phyloP scores from a whole-genome alignment of 2,888 invertebrate species.

The Atethmia centrago region DNA sequence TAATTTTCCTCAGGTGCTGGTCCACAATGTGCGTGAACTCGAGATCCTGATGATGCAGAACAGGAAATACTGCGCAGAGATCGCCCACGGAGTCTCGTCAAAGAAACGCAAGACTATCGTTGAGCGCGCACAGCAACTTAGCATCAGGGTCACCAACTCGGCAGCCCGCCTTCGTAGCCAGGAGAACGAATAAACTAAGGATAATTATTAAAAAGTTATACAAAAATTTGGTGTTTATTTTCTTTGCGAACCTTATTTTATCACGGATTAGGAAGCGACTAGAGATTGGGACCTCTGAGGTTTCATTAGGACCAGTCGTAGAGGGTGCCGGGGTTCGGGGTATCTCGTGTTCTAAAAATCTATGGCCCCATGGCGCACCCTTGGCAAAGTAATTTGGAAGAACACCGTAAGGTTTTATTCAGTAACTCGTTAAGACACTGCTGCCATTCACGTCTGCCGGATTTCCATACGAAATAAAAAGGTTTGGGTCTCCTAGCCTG shows the following conservation, averaged over 20 bases:
- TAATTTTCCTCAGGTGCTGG: slow-evolving; percentile 79
- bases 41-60: slow-evolving; percentile 99
- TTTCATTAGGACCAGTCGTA: too few species aligned
- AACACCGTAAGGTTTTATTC: too few species aligned
- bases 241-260: not conserved
- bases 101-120: slow-evolving; percentile 99
- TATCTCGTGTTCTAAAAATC: too few species aligned
- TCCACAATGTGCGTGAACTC: slow-evolving; percentile 94
- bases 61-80: slow-evolving; percentile 98
- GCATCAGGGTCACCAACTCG: slow-evolving; percentile 98
- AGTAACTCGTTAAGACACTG: too few species aligned
- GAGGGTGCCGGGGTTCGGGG: too few species aligned
- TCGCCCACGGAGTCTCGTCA: slow-evolving; percentile 99
- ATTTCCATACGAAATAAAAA: too few species aligned
- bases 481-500: too few species aligned
- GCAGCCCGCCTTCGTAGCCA: slow-evolving; percentile 99
- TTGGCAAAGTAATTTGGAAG: too few species aligned
- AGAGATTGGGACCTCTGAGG: too few species aligned
- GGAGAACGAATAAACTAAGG: slow-evolving; percentile 97
- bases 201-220: slow-evolving; percentile 63
- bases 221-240: slow-evolving; percentile 22
- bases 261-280: too few species aligned
- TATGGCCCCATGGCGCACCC: too few species aligned
- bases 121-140: slow-evolving; percentile 98
- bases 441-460: too few species aligned